A percentile compares a stretch with the other conserved stretches of the same genome.
Conservation (phyloP, 2,888 invertebrate genomes). For the Lacanobia wlatinum region DNA sequence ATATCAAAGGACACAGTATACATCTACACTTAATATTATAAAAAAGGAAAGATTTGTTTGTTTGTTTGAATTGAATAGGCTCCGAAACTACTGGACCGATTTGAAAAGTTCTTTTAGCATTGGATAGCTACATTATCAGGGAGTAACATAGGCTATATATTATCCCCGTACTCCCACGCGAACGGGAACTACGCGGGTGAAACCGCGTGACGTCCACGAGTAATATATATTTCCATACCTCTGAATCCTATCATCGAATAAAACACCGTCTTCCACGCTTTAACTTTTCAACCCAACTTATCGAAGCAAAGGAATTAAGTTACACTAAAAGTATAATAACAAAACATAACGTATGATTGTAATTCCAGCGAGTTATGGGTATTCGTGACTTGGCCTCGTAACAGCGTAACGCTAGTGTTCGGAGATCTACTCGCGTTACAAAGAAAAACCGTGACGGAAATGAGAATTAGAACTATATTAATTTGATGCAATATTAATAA, state of each 20-base stretch:
- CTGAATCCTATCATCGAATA: not conserved
- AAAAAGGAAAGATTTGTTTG: too few species aligned
- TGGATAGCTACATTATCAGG: too few species aligned
- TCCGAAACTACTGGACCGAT: too few species aligned
- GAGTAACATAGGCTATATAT: too few species aligned
- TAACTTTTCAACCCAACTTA: constrained; percentile 8
- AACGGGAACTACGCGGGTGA: too few species aligned
- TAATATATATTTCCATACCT: too few species aligned
- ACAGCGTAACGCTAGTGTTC: constrained; percentile 27
- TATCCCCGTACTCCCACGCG: too few species aligned
- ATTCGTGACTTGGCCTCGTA: constrained; percentile 48
- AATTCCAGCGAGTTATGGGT: constrained; percentile 40
- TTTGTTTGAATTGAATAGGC: too few species aligned
- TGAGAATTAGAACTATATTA: constrained; percentile 38
- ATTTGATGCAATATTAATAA: constrained; percentile 33
- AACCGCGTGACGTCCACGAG: too few species aligned
- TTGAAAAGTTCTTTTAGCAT: too few species aligned
- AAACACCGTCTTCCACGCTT: not conserved
- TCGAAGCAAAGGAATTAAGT: constrained; percentile 14
- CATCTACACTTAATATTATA: too few species aligned
- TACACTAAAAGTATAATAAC: constrained; percentile 37
- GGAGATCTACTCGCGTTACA: constrained; percentile 41
- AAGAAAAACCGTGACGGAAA: constrained; percentile 56
- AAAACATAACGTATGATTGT: constrained; percentile 43
- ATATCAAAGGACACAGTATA: too few species aligned